Evolutionary conservation across 2,888 invertebrate genomes (phyloP), one percentile per base, ranked within the genome.

Genomic region (Pandemis cinnamomeana): DNA sequence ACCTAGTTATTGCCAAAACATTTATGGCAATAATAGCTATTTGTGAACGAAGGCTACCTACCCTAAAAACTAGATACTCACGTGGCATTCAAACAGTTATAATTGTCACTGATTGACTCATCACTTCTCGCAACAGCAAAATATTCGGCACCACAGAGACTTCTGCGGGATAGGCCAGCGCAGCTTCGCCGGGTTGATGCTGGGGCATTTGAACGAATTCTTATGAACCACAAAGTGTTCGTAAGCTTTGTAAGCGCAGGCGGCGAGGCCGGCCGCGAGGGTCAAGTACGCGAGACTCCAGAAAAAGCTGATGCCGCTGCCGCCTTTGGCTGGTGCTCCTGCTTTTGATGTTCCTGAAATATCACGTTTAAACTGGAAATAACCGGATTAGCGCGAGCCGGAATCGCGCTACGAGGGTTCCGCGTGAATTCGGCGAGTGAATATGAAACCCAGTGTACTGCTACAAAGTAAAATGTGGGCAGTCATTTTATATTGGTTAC

Each of bases 291-390:
- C 41, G 4, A 58, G 20, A 1, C 27, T 11, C 58, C 27, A 20
- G 10, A 58, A 58, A 27, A 27, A 27, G 27, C 58, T 27, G 5
- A 36, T 2, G 1, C 58, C 58, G 58, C 58, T 27, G 27, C 58
- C 58, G 4, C 58, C 58, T 58, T 20, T 27, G 27, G 58, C 20
- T 8, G 55, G 5, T 2, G 53, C 53, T 15, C 15, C 58, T 13
- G 58, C 58, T 58, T 58, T 58, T 27, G 58, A 58, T 27, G 58
- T 58, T 11, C 58, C 58, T 58, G 58, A 1, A 55, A 55, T 15
- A 20, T 20, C 20, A 44, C 44, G 7, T 7, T 44, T 7, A 44
- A 44, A 44, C 8, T 44, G 44, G 44, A 44, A 44, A 44, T 6
- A 44, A 4, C 27, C 27, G 27, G 27, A 1, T 2, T 2, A 36